Evolutionary conservation across 2,113 vertebrate species (phyloP), one percentile per base, ranked within the genome.

Genomic region (Galeopterus variegatus): DNA sequence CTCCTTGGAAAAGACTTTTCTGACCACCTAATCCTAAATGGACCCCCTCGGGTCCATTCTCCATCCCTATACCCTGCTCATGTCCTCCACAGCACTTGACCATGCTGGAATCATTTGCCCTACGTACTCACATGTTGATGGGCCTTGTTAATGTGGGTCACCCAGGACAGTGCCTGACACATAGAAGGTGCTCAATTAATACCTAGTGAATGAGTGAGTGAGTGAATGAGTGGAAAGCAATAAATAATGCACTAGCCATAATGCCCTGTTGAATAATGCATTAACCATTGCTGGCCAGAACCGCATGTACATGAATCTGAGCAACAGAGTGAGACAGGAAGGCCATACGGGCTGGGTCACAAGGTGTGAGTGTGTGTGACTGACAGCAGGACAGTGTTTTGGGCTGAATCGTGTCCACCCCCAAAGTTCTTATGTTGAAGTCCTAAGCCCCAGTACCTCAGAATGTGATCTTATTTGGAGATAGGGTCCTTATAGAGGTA

Each of bases 391-490:
- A 17, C 18, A 11, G 9, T 9, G 11, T 45, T 41, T 19, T 8
- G 9, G 77, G 31, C 36, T 33, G 72, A 17, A 19, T 0, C 9
- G 62, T 84, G 45, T 15, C 70, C 17, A 3, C 5, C 23, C 31
- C 9, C n/a, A 48, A 12, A 69, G 31, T 65, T 50, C 23, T 3
- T 41, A 1, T 14, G 58, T 15, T 41, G n/a, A 31, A 7, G 33
- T 50, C 26, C 11, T 70, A 52, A 62, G 13, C 0, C 8, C 33
- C 1, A 36, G 76, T 1, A 13, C 18, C 58, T 72, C 33, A 41
- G 70, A 73, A n/a, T 31, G 70, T n/a, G 67, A 56, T 58, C 67
- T 83, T 90, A 64, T 52, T 67, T 87, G 75, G 75, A 93, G 45
- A 33, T 2, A 52, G 26, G 18, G 21, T 70, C 82, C 88, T 65